phyloP scores from a whole-genome alignment of 2,888 invertebrate species.

The Sclerodermus sp. region DNA sequence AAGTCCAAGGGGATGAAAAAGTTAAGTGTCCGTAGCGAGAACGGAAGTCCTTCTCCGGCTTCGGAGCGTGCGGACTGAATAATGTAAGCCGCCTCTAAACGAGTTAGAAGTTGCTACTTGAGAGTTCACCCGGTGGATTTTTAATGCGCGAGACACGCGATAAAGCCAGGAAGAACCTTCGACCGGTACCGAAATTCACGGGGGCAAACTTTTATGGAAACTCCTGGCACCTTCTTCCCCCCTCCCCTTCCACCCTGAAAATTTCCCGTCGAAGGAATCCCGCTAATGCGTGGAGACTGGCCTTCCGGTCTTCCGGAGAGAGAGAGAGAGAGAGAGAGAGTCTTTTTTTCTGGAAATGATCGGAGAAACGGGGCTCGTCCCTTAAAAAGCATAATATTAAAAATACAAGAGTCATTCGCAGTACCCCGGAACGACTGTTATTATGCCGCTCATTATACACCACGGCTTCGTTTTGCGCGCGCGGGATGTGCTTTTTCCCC shows the following conservation, averaged over 20 bases:
- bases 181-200: no score
- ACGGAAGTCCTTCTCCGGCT: neutral
- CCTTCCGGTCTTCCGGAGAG: neutral
- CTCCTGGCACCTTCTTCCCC: no score
- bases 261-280: no score
- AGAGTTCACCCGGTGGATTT: neutral
- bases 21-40: neutral
- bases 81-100: conserved; percentile 4
- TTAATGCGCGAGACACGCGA: neutral
- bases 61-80: neutral
- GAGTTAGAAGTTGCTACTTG: conserved; percentile 5
- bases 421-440: no score
- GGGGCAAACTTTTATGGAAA: no score
- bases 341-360: conserved; percentile 7
- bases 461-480: no score
- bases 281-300: no score
- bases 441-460: no score
- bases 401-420: conserved; percentile 2
- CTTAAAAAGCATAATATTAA: conserved; percentile 9
- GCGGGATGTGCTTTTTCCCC: no score
- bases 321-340: conserved; percentile 1
- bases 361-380: conserved; percentile 13
- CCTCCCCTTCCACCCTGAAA: no score
- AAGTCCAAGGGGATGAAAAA: neutral
- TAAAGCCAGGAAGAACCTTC: no score